These are phyloP conservation scores for Zhengitettix transpicula DNA, from an alignment of 2,888 invertebrate species.

Conservation along the genomic window DNA sequence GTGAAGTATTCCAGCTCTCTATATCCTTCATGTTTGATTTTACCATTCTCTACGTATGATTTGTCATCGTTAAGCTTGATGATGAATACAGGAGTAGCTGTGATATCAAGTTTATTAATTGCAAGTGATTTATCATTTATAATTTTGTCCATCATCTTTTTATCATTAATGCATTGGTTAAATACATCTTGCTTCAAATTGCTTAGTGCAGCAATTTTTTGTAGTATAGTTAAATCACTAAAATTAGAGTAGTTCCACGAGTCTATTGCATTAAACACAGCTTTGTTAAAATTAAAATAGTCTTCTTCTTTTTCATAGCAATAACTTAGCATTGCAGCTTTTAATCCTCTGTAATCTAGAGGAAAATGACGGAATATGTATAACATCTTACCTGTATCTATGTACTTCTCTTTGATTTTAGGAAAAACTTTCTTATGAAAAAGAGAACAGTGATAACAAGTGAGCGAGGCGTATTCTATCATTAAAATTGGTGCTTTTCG, in stretches of 20 bases:
- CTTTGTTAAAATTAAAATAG: neutral
- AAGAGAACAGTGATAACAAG: neutral
- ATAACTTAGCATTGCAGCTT: neutral
- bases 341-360: neutral
- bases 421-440: neutral
- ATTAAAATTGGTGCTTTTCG: neutral
- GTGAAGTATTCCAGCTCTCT: too few relatives aligned
- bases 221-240: neutral
- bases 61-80: too few relatives aligned
- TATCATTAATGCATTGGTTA: too few relatives aligned
- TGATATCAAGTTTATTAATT: too few relatives aligned
- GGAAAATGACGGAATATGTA: neutral
- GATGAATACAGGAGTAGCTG: too few relatives aligned
- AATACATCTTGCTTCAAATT: neutral
- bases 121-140: too few relatives aligned
- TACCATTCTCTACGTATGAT: too few relatives aligned
- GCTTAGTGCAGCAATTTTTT: neutral
- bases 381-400: neutral
- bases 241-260: neutral
- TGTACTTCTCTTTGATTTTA: neutral
- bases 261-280: neutral
- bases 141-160: too few relatives aligned
- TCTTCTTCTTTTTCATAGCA: neutral
- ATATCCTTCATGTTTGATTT: too few relatives aligned
- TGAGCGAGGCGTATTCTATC: neutral